Evolutionary conservation across 2,113 vertebrate genomes (phyloP), one percentile per base, ranked within the genome.

Genomic region (Suncus etruscus): DNA sequence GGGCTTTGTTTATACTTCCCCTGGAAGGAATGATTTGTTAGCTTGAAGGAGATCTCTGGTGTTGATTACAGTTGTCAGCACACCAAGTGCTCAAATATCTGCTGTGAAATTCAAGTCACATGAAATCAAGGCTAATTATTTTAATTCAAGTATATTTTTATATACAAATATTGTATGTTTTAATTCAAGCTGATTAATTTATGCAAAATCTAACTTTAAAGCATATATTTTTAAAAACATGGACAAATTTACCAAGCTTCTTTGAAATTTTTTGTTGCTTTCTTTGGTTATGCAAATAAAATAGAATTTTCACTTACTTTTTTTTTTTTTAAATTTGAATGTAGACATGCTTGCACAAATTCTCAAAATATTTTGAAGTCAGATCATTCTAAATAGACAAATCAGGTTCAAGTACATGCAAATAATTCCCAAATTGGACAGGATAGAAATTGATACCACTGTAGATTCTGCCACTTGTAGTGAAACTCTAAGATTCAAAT

Each of bases 31-130:
- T 88, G 95, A 90, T 93, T 89, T 94, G 90, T 95, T 95, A 94
- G 90, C 91, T 95, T 95, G 86, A 92, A 92, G 65, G 82, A 90
- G 69, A 74, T 54, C 39, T 51, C 74, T 70, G 0, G 14, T 90
- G 90, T 93, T 95, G 90, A 95, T 90, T 94, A 95, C 88, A 95
- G 85, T 93, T 95, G 90, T 94, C 90, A 96, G 50, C 93, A 78
- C 68, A 63, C 63, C 63, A 70, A 68, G 68, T 61, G 63, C 22
- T 92, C 70, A 72, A 81, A 50, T 66, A 83, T 76, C 90, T 88
- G 48, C 91, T 92, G 94, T 89, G 91, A 95, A 72, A 92, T 50
- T 32, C 54, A 88, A 78, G 54, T 91, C 27, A 16, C 80, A 58
- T 24, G 92, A 92, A 83, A 82, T 11, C 54, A 65, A 81, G 20